Evolutionary conservation across 2,113 vertebrate species (phyloP), one percentile per base, ranked within the genome.

Genomic region (Plotosus lineatus): DNA sequence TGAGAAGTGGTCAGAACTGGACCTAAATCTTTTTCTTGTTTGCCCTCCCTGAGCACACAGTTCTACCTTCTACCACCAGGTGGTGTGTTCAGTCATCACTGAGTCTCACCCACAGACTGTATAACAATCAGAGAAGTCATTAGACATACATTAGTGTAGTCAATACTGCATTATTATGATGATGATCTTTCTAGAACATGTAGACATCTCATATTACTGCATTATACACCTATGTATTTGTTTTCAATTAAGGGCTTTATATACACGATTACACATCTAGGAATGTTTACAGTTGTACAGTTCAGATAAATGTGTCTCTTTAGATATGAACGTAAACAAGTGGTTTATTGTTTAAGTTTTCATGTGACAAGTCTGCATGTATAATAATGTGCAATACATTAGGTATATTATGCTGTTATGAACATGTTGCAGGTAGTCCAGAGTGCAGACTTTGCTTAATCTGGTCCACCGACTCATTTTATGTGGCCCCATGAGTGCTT

Each of bases 61-160:
- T 85, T 75, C 42, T 65, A 46, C 26, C 26, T 51, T 17, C 4
- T n/a, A 69, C 75, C 76, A 82, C 68, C 78, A 82, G 79, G 26
- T 69, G 60, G 42, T 60, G 40, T 36, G 28, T 66, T 42, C 69
- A 19, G 15, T 61, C 23, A 77, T 12, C 65, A n/a, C 23, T 12
- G 40, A 68, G 40, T 26, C 65, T 12, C 38, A 6, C 40, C 2
- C 63, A 36, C 31, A 9, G 28, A 9, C 61, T 55, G 21, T 55
- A 61, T 19, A 36, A 19, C 60, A 8, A 31, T 15, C 11, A 31
- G 56, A 60, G 31, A 3, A 36, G 2, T 36, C 28, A 63, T 36
- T 36, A 63, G 31, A 63, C 0, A 4, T 63, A 28, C 31, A 63
- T 63, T 63, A 36, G 11, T 2, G 11, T 26, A 11, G 23, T 55